These are phyloP conservation scores for Sinocyclocheilus anshuiensis DNA, from an alignment of 2,113 vertebrate species.

Conservation along the genomic window DNA sequence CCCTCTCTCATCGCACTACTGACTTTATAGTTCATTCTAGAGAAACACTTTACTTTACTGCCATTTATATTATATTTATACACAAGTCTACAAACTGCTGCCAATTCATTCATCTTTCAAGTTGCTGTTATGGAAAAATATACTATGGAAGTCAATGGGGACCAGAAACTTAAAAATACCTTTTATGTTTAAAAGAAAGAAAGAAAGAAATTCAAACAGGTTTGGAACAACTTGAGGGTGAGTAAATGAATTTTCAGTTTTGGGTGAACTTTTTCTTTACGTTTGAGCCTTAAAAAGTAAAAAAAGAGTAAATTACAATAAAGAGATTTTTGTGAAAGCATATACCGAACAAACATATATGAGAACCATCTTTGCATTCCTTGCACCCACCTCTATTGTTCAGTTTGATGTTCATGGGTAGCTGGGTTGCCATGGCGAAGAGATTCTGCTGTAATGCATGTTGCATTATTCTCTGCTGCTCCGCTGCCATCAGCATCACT, in stretches of 20 bases:
- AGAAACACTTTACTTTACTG: not conserved
- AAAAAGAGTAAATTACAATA: not conserved
- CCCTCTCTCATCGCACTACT: not conserved
- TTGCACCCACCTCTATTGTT: slow-evolving; percentile 76
- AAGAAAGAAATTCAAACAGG: no score
- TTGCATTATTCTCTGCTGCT: slow-evolving; percentile 85
- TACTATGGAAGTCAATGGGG: no score
- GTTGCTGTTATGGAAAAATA: no score
- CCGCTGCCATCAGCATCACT: slow-evolving; percentile 81
- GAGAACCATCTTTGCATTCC: not conserved
- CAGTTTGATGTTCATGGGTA: slow-evolving; percentile 83
- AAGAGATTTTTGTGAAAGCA: not conserved
- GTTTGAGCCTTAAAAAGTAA: no score
- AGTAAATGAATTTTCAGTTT: no score
- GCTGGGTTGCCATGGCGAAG: slow-evolving; percentile 83
- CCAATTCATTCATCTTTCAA: not conserved
- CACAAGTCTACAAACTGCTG: not conserved
- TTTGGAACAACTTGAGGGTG: no score
- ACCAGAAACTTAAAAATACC: no score
- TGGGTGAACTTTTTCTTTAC: no score
- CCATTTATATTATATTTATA: not conserved
- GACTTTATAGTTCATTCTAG: not conserved
- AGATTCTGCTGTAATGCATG: slow-evolving; percentile 84
- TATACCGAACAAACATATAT: not conserved
- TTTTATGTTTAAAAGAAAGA: no score